Percentiles rank a stretch among this genome's conserved stretches.
phyloP scores from a whole-genome alignment of 2,113 vertebrate species.

The Tychaedon coryphoeus region DNA sequence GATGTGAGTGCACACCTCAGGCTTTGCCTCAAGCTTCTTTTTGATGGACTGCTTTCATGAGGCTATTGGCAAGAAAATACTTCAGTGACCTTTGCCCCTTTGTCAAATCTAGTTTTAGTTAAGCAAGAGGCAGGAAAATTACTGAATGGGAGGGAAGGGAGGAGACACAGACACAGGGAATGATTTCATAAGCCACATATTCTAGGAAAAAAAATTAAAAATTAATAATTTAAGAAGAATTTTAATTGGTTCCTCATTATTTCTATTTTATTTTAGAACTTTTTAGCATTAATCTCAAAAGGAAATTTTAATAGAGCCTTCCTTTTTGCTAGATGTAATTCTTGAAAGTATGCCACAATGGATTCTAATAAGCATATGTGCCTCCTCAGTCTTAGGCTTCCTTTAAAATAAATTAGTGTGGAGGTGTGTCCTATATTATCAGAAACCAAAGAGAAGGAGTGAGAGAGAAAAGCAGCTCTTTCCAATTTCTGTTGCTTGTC shows the following conservation, averaged over 20 bases:
- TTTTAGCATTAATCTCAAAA: not conserved
- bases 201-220: not conserved
- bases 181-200: not conserved
- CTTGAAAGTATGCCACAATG: not conserved
- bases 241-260: not conserved
- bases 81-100: not conserved
- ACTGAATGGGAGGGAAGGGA: not conserved
- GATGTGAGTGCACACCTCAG: not conserved
- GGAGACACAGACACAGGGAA: not conserved
- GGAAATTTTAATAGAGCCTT: not conserved
- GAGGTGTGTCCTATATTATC: not conserved
- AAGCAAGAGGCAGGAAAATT: not conserved
- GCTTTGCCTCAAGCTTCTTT: not conserved
- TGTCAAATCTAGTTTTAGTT: not conserved
- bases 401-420: not conserved
- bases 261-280: not conserved
- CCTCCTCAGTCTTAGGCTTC: not conserved
- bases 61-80: not conserved
- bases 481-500: not conserved
- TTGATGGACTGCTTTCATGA: not conserved
- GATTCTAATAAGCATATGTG: not conserved
- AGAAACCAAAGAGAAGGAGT: not conserved
- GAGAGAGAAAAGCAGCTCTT: not conserved
- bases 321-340: not conserved
- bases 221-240: not conserved